Evolutionary conservation across 2,797 vertebrate genomes (phyloP).

Genomic region (Diglossa cyanea): DNA sequence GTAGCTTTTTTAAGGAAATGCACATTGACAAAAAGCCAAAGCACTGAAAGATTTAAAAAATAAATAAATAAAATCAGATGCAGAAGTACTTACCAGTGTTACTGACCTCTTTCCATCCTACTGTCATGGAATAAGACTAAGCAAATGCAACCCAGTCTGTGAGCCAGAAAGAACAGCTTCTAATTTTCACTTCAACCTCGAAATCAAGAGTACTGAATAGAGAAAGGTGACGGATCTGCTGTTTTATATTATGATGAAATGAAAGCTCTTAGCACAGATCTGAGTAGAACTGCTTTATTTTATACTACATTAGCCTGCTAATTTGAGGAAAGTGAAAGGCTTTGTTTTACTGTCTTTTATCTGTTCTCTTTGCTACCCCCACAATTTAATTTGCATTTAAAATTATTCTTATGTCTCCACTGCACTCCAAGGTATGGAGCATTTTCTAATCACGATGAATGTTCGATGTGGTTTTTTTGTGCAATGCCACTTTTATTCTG

Average conservation of each 20-base stretch:
- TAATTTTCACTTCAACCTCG: constrained; percentile 76
- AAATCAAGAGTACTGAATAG: constrained; percentile 71
- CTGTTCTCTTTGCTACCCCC: constrained; percentile 78
- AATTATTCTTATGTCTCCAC: constrained; percentile 78
- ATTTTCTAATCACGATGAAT: constrained; percentile 74
- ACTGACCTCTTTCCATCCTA: constrained; percentile 67
- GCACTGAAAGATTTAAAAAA: constrained; percentile 18
- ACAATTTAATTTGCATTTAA: constrained; percentile 83
- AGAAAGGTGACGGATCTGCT: constrained; percentile 73
- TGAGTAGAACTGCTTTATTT: constrained; percentile 67
- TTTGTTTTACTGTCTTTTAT: constrained; percentile 80
- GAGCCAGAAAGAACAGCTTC: constrained; percentile 73
- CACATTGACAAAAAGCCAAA: constrained; percentile 24
- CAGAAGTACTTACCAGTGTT: constrained; percentile 74
- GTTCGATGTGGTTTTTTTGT: constrained; percentile 68
- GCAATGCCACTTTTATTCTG: constrained; percentile 73
- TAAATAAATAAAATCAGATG: constrained; percentile 22
- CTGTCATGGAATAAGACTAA: constrained; percentile 45
- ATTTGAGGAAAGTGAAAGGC: constrained; percentile 79
- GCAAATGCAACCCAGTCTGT: constrained; percentile 44
- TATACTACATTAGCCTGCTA: constrained; percentile 76
- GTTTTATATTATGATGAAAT: constrained; percentile 76
- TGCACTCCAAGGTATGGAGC: constrained; percentile 75
- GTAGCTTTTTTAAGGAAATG: constrained; percentile 4
- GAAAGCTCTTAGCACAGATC: constrained; percentile 70